Conservation (phyloP, 1,140 invertebrate genomes). For the Archivesica marissinica region DNA sequence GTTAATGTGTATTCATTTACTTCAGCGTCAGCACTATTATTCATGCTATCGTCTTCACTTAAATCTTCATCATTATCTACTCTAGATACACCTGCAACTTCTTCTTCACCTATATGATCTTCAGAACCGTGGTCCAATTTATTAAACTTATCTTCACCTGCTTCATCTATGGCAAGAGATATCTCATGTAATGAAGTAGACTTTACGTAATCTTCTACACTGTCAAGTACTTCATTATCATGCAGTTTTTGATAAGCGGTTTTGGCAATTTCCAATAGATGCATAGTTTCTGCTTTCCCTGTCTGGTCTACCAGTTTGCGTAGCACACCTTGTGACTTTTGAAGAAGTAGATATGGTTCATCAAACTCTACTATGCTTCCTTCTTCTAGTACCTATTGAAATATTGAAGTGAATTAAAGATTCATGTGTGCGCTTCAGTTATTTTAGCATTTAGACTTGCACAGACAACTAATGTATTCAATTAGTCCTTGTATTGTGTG, state of each 20-base stretch:
- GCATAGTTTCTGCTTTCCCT: constrained; percentile 73
- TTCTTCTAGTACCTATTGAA: constrained; percentile 81
- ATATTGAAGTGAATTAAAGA: no score
- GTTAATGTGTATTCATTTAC: constrained; percentile 2
- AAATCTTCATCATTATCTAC: background rate
- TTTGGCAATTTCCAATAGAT: constrained; percentile 75
- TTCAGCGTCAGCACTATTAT: background rate
- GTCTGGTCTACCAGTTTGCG: constrained; percentile 83
- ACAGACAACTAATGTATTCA: no score
- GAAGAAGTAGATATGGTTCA: constrained; percentile 87
- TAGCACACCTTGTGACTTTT: constrained; percentile 84
- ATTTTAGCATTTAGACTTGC: no score
- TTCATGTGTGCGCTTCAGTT: no score
- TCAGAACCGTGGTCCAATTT: background rate
- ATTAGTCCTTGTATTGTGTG: no score
- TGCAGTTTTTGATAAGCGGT: constrained; percentile 53
- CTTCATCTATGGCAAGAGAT: constrained; percentile 5
- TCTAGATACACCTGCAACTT: background rate
- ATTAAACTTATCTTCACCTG: background rate
- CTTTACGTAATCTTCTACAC: background rate
- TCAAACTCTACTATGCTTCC: constrained; percentile 87
- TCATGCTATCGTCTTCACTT: background rate
- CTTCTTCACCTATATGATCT: background rate
- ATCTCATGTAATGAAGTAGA: constrained; percentile 10
- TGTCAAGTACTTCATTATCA: background rate